Evolutionary conservation across 2,113 vertebrate species (phyloP).

Genomic region (Cyprinodon tularosa): DNA sequence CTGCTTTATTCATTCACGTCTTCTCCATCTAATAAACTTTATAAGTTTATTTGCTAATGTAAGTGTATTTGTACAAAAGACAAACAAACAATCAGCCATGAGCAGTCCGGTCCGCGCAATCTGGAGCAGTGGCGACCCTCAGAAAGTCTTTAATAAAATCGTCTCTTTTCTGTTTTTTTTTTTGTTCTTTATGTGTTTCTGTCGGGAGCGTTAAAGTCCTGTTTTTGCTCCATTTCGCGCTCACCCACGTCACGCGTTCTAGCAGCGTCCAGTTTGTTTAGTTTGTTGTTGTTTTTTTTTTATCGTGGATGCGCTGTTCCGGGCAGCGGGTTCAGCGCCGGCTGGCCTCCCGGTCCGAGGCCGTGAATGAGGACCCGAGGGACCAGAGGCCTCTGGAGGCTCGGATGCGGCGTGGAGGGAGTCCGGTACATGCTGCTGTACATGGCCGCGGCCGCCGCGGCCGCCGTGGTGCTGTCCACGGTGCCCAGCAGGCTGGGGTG

Average conservation of each 20-base stretch:
- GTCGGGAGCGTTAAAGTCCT: conserved; percentile 33
- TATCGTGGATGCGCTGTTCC: conserved; percentile 92
- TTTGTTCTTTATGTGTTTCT: not conserved
- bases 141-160: conserved; percentile 74
- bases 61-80: conserved; percentile 87
- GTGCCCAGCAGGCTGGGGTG: conserved; percentile 94
- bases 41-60: conserved; percentile 84
- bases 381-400: conserved; percentile 95
- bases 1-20: conserved; percentile 82
- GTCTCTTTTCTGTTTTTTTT: conserved; percentile 50
- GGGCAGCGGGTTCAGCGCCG: conserved; percentile 90
- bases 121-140: conserved; percentile 64
- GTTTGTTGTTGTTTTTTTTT: conserved; percentile 34
- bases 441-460: conserved; percentile 96
- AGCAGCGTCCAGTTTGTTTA: conserved; percentile 44
- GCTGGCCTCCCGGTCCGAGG: conserved; percentile 93
- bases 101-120: conserved; percentile 73
- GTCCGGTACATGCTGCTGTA: conserved; percentile 99
- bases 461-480: conserved; percentile 95
- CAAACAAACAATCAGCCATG: conserved; percentile 80
- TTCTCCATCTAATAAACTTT: conserved; percentile 85
- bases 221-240: conserved; percentile 66
- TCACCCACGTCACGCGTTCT: conserved; percentile 70
- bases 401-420: conserved; percentile 91
- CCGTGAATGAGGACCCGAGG: conserved; percentile 97